Conservation (phyloP, 2,888 invertebrate genomes). For the Carcina quercana region DNA sequence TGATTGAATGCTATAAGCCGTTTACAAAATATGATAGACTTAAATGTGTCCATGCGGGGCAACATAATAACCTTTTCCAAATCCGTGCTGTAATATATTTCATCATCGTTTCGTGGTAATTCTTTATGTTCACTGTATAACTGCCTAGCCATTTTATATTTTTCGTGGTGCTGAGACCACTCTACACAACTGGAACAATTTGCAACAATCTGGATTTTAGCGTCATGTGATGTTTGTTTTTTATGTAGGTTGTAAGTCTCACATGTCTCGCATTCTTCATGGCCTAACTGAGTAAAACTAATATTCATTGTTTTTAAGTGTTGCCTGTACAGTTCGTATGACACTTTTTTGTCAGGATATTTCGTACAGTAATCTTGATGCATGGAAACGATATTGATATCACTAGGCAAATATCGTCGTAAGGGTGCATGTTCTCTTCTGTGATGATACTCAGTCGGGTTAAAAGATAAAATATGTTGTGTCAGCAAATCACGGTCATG, state of each 20-base stretch:
- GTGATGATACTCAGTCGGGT: constrained; percentile 19
- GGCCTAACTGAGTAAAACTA: constrained; percentile 18
- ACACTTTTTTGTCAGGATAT: constrained; percentile 8
- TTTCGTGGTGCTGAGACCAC: not conserved
- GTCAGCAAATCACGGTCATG: constrained; percentile 16
- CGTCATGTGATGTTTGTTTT: constrained; percentile 9
- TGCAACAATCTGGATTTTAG: not conserved
- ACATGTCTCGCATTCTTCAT: constrained; percentile 21
- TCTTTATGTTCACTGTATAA: constrained; percentile 12
- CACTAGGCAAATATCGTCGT: constrained; percentile 16
- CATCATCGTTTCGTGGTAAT: constrained; percentile 3
- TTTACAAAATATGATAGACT: constrained; percentile 14
- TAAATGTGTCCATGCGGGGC: constrained; percentile 17
- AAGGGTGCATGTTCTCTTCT: constrained; percentile 20
- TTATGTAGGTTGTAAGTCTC: constrained; percentile 13
- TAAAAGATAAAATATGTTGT: constrained; percentile 18
- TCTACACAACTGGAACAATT: not conserved
- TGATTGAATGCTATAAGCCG: constrained; percentile 17
- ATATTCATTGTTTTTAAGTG: constrained; percentile 19
- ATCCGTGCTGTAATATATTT: constrained; percentile 12
- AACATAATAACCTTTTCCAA: constrained; percentile 18
- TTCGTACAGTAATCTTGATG: constrained; percentile 15
- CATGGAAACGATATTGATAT: constrained; percentile 16
- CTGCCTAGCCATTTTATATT: constrained; percentile 6
- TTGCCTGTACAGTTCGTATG: constrained; percentile 14